Conservation (phyloP, 2,797 vertebrate genomes). For the Sarcoramphus papa region DNA sequence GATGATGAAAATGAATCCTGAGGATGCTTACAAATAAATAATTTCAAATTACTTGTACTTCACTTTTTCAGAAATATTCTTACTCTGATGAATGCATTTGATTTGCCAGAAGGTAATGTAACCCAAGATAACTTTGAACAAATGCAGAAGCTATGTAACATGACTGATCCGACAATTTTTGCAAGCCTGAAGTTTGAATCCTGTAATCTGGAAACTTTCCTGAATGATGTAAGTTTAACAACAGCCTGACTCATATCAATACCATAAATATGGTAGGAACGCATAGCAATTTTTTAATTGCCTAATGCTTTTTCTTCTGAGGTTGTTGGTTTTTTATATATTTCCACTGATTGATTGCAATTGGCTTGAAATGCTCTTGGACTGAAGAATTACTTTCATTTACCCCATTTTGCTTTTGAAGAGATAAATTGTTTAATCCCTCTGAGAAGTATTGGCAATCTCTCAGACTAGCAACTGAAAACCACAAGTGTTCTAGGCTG, state of each 20-base stretch:
- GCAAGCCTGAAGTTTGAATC: constrained; percentile 73
- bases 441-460: background rate
- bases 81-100: constrained; percentile 82
- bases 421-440: background rate
- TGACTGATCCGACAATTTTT: constrained; percentile 49
- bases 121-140: constrained; percentile 78
- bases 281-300: background rate
- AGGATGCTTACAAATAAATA: background rate
- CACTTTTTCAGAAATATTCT: constrained; percentile 83
- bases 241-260: background rate
- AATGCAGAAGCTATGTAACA: constrained; percentile 68
- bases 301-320: background rate
- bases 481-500: background rate
- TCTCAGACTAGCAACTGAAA: background rate
- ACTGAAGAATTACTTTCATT: background rate
- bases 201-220: constrained; percentile 80
- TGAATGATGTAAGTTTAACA: constrained; percentile 80
- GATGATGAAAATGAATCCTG: background rate
- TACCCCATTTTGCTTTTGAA: background rate
- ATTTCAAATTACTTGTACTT: background rate
- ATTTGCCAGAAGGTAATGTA: constrained; percentile 80
- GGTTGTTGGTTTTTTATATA: background rate
- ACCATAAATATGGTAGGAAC: background rate
- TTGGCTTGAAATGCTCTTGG: background rate
- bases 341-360: background rate